Evolutionary conservation across 2,888 invertebrate species (phyloP).

Genomic region (Melanargia galathea): DNA sequence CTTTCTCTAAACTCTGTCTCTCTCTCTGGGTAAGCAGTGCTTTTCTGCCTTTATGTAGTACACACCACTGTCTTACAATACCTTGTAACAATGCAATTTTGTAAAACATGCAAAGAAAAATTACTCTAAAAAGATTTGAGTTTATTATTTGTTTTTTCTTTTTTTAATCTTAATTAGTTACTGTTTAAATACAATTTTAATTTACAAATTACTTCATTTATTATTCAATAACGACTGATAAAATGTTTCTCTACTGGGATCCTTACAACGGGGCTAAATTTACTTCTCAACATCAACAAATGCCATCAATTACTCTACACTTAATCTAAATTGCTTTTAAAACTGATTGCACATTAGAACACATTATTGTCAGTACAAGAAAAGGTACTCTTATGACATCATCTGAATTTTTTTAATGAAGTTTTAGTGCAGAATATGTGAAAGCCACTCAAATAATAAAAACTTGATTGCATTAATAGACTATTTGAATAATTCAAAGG

Average conservation of each 20-base stretch:
- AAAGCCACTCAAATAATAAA: no score
- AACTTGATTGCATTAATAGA: no score
- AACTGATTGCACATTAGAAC: not conserved
- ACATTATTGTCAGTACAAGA: not conserved
- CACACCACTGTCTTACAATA: conserved; percentile 8
- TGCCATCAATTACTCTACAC: conserved; percentile 34
- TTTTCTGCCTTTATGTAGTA: no score
- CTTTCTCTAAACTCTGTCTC: not conserved
- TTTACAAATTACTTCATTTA: not conserved
- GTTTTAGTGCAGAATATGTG: no score
- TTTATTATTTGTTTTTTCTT: not conserved
- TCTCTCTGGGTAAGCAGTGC: not conserved
- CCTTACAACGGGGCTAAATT: conserved; percentile 30
- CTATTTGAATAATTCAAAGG: no score
- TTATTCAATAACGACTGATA: conserved; percentile 11
- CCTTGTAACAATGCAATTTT: conserved; percentile 10
- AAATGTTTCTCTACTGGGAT: conserved; percentile 23
- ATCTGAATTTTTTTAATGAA: no score
- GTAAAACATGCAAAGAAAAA: conserved; percentile 12
- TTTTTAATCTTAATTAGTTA: not conserved
- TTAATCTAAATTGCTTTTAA: conserved; percentile 23
- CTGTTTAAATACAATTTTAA: not conserved
- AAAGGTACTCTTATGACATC: no score
- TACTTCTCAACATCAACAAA: conserved; percentile 28
- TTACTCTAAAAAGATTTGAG: not conserved